Evolutionary conservation across 2,888 invertebrate genomes (phyloP).

Genomic region (Agrochola lota): DNA sequence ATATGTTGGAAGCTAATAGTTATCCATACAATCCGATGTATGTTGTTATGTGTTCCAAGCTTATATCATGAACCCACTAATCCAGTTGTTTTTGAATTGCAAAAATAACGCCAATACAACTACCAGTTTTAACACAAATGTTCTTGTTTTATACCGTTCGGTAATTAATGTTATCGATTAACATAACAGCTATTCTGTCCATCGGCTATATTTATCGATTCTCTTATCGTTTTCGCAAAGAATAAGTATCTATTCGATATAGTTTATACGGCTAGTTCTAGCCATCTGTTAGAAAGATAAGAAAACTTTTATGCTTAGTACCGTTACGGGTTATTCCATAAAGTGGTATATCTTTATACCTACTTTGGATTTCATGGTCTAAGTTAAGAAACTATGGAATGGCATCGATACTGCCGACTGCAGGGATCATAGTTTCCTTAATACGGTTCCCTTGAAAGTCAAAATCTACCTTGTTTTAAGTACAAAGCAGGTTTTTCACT

Average conservation of each 20-base stretch:
- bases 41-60: not conserved
- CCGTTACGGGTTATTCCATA: slow-evolving; percentile 23
- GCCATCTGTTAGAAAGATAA: slow-evolving; percentile 17
- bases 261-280: not conserved
- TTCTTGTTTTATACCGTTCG: slow-evolving; percentile 24
- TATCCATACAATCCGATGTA: not conserved
- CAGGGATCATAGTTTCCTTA: not conserved
- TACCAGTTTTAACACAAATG: slow-evolving; percentile 26
- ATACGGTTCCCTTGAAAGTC: not conserved
- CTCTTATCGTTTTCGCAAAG: not conserved
- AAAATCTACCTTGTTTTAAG: not conserved
- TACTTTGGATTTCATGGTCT: slow-evolving; percentile 23
- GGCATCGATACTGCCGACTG: not conserved
- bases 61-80: not conserved
- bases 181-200: slow-evolving; percentile 28
- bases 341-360: slow-evolving; percentile 14
- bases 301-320: not conserved
- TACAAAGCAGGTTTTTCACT: not conserved
- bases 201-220: slow-evolving; percentile 8
- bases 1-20: not conserved
- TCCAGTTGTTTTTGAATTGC: slow-evolving; percentile 9
- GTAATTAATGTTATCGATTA: slow-evolving; percentile 24
- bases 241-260: not conserved
- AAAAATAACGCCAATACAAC: not conserved
- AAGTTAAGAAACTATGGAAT: not conserved